Base-by-base conservation (phyloP, 2,888 invertebrate genomes). In the Nomada flava region DNA sequence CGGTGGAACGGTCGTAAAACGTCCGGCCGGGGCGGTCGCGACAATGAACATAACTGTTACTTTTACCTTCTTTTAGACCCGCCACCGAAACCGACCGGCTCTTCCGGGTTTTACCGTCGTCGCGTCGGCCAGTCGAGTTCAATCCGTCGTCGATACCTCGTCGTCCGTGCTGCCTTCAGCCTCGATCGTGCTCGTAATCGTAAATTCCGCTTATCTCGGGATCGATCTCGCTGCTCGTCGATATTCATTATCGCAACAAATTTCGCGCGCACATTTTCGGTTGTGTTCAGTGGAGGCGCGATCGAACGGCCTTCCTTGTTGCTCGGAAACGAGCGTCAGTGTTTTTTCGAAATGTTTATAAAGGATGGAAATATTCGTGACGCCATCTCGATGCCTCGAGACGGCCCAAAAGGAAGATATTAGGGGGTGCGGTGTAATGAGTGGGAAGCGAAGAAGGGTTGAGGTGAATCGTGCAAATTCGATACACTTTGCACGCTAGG, bases 11-110 rank as follows among this genome's bases (percentile, higher is more conserved):
- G 91, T 92, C 91, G 83, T 92, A 92, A 92, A 92, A 83, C 85
- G 89, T 75, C 80, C 85, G 85, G 71, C 55, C 77, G 74, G 64
- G 42, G 55, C 42, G 59, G 15, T 63, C 72, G 85, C 84, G 90
- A 93, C 92, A 93, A 93, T 93, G 89, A 91, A 89, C 78, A 83
- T 88, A 92, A 90, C 91, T 91, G 91, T 91, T 89, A 88, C 82
- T 85, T 87, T 87, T 87, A 84, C 86, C 88, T 89, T 79, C 80
- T 79, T 65, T 77, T 67, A 53, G 83, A 57, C 62, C 76, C 47
- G 60, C 78, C 75, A 71, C 60, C 55, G 69, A 76, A 80, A 69
- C 76, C 64, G 82, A 36, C 71, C 64, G 36, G 23, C 59, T 81
- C 81, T 84, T 83, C 84, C 84, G 76, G 84, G 83, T 83, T 75